These are phyloP conservation scores for Umimayanthus chanpuru DNA, from an alignment of 92 coral and sea anemone genomes.

Conservation along the genomic window DNA sequence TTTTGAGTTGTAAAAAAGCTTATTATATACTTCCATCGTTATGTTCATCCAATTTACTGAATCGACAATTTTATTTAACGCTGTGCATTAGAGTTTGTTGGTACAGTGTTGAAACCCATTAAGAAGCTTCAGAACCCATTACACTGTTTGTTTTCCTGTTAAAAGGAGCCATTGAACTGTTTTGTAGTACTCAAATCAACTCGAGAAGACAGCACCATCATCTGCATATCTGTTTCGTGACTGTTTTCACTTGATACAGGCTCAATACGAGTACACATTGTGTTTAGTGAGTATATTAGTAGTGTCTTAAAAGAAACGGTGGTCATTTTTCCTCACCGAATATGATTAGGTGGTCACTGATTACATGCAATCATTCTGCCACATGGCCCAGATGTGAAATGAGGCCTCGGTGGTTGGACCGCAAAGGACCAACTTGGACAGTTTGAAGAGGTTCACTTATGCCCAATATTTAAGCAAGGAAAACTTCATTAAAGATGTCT, in stretches of 20 bases:
- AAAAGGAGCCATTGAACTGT: neutral
- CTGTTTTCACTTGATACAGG: neutral
- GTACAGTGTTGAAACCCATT: neutral
- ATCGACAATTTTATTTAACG: neutral
- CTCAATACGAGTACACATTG: too few relatives aligned
- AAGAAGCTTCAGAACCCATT: conserved; percentile 17
- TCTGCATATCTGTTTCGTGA: neutral
- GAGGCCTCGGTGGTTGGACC: neutral
- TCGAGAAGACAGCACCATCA: neutral
- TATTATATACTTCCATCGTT: neutral
- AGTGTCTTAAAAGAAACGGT: too few relatives aligned
- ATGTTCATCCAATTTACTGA: neutral
- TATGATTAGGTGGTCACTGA: too few relatives aligned
- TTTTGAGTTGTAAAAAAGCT: neutral
- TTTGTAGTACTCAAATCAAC: conserved; percentile 11
- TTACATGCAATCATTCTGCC: too few relatives aligned
- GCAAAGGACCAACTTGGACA: neutral
- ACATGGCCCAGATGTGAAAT: neutral
- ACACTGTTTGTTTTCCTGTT: conserved; percentile 31
- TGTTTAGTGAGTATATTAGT: too few relatives aligned
- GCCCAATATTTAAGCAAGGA: neutral
- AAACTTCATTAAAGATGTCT: neutral
- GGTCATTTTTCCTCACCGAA: too few relatives aligned
- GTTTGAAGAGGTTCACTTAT: neutral
- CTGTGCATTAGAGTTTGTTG: neutral